phyloP scores from a whole-genome alignment of 2,888 invertebrate genomes.

The Pyrrhosoma nymphula region DNA sequence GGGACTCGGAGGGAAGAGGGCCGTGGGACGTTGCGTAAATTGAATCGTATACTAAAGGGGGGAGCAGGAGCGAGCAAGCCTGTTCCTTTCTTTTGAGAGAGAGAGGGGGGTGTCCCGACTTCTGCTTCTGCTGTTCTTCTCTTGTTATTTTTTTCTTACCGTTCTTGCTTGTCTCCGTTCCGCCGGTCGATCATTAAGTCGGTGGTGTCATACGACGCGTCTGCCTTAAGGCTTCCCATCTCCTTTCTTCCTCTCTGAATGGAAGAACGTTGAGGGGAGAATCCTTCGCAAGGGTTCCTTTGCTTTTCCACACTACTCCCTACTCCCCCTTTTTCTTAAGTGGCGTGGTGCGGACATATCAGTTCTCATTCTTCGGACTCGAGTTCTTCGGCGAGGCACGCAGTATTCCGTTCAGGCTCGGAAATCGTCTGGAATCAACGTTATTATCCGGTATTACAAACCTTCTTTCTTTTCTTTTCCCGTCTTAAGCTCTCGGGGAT shows the following conservation, averaged over 20 bases:
- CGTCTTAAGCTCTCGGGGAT: neutral
- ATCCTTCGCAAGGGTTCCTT: neutral
- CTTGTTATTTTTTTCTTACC: neutral
- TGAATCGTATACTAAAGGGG: neutral
- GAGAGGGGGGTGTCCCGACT: neutral
- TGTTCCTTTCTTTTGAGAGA: neutral
- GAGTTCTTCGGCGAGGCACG: neutral
- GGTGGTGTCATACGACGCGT: constrained; percentile 26
- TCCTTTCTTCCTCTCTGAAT: neutral
- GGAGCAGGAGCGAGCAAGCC: neutral
- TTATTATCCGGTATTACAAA: constrained; percentile 30
- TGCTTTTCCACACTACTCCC: neutral
- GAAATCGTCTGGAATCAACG: constrained; percentile 2
- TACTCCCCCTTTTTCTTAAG: neutral
- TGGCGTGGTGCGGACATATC: constrained; percentile 16
- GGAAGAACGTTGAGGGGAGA: neutral
- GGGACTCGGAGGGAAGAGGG: neutral
- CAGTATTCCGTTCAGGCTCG: neutral
- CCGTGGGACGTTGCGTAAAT: constrained; percentile 16
- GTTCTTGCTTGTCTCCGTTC: neutral
- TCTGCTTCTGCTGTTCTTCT: neutral
- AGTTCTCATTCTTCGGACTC: constrained; percentile 22
- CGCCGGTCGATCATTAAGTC: constrained; percentile 31
- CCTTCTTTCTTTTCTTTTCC: neutral
- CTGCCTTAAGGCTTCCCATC: neutral